Conservation (phyloP, 2,888 invertebrate species). For the Athalia circularis region DNA sequence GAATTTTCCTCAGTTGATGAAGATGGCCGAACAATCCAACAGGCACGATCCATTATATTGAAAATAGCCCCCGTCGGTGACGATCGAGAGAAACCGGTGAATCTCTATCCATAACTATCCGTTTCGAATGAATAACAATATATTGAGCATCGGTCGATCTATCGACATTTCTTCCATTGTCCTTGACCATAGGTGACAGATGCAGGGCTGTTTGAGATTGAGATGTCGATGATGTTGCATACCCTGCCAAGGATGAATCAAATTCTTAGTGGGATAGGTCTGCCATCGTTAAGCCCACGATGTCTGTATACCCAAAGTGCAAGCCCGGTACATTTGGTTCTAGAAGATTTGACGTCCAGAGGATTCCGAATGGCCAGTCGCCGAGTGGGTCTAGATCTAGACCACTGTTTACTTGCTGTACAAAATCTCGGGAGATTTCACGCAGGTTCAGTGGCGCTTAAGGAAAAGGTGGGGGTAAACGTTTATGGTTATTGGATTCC, state of each 20-base stretch:
- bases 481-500: background rate
- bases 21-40: conserved; percentile 52
- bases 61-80: background rate
- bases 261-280: conserved; percentile 52
- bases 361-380: conserved; percentile 77
- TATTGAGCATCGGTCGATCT: background rate
- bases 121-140: background rate
- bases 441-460: conserved; percentile 76
- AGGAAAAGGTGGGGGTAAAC: conserved; percentile 73
- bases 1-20: conserved; percentile 55
- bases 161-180: background rate
- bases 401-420: conserved; percentile 75
- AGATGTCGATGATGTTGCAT: conserved; percentile 67
- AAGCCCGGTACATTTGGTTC: conserved; percentile 70
- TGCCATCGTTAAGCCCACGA: conserved; percentile 59
- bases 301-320: conserved; percentile 65
- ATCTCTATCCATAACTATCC: background rate
- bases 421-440: conserved; percentile 77
- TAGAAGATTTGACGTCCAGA: conserved; percentile 77
- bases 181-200: conserved; percentile 53
- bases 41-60: conserved; percentile 58
- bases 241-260: conserved; percentile 66
- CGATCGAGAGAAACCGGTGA: background rate
- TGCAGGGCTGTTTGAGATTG: conserved; percentile 60
- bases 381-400: conserved; percentile 76